phyloP scores from a whole-genome alignment of 2,888 invertebrate genomes.

The Caenorhabditis afra region DNA sequence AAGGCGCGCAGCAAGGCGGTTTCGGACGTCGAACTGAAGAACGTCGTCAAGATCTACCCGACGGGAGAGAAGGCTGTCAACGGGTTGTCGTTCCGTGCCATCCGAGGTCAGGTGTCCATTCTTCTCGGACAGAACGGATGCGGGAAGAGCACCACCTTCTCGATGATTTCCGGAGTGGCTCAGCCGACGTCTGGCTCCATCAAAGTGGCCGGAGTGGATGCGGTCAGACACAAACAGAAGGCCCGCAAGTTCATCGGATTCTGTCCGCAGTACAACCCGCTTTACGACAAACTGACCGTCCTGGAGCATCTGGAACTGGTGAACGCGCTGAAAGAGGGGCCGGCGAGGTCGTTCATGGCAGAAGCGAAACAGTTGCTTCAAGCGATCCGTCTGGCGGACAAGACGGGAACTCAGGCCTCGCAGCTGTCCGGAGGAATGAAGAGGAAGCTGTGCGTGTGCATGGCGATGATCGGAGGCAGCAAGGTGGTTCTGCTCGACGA shows the following conservation, averaged over 20 bases:
- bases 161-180: slow-evolving; percentile 59
- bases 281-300: slow-evolving; percentile 71
- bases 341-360: background rate
- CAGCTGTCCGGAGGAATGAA: slow-evolving; percentile 78
- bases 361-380: slow-evolving; percentile 25
- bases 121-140: slow-evolving; percentile 78
- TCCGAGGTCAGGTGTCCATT: slow-evolving; percentile 65
- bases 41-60: slow-evolving; percentile 36
- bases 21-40: slow-evolving; percentile 20
- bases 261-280: slow-evolving; percentile 68
- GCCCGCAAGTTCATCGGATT: slow-evolving; percentile 34
- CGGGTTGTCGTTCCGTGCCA: slow-evolving; percentile 32
- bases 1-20: slow-evolving; percentile 18
- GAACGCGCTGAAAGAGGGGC: slow-evolving; percentile 45
- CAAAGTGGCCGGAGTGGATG: slow-evolving; percentile 22
- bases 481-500: slow-evolving; percentile 75
- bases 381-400: slow-evolving; percentile 12
- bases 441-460: slow-evolving; percentile 77
- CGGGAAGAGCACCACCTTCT: slow-evolving; percentile 66
- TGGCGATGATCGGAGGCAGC: slow-evolving; percentile 75
- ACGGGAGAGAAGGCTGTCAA: slow-evolving; percentile 41
- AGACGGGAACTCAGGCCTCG: slow-evolving; percentile 29
- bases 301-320: slow-evolving; percentile 71
- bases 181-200: slow-evolving; percentile 18
- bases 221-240: slow-evolving; percentile 3